These are phyloP conservation scores for Andrena bucephala DNA, from an alignment of 2,888 invertebrate genomes.

Conservation along the genomic window DNA sequence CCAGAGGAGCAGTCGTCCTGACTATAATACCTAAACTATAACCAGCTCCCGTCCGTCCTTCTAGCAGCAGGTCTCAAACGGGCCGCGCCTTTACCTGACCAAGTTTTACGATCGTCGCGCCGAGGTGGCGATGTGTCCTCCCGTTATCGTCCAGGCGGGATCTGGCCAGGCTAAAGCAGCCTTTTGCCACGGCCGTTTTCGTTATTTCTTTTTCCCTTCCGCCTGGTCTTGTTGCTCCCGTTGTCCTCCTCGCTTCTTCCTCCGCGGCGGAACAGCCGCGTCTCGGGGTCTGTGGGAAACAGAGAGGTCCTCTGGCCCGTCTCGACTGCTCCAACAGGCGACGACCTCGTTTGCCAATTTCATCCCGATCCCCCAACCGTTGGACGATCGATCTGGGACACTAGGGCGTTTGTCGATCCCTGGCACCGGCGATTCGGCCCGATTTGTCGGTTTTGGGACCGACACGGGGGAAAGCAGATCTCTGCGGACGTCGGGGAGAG, in stretches of 20 bases:
- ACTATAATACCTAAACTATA: constrained; percentile 80
- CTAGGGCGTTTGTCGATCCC: constrained; percentile 1
- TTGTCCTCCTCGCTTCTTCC: constrained; percentile 49
- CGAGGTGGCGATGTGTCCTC: constrained; percentile 85
- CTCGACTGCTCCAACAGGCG: constrained; percentile 36
- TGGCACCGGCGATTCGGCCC: neutral
- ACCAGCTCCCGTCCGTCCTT: constrained; percentile 79
- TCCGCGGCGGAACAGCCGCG: constrained; percentile 23
- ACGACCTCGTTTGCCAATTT: constrained; percentile 64
- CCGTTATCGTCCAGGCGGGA: constrained; percentile 82
- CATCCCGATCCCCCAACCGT: constrained; percentile 10
- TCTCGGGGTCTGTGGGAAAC: constrained; percentile 43
- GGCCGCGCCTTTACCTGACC: constrained; percentile 83
- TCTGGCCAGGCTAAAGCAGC: constrained; percentile 77
- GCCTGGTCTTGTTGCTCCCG: constrained; percentile 57
- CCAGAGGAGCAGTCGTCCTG: constrained; percentile 55
- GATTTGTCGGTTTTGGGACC: neutral
- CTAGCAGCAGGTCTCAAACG: constrained; percentile 77
- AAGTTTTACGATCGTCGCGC: constrained; percentile 85
- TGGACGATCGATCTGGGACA: neutral
- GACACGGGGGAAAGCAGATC: too few relatives aligned
- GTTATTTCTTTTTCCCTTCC: constrained; percentile 65
- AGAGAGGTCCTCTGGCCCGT: constrained; percentile 17
- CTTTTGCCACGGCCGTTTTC: constrained; percentile 72
- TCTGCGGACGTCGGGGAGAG: too few relatives aligned